Percentiles rank a stretch among this genome's conserved stretches.
Evolutionary conservation across 2,888 invertebrate genomes (phyloP).

Genomic region (Ryuthela nishihirai): DNA sequence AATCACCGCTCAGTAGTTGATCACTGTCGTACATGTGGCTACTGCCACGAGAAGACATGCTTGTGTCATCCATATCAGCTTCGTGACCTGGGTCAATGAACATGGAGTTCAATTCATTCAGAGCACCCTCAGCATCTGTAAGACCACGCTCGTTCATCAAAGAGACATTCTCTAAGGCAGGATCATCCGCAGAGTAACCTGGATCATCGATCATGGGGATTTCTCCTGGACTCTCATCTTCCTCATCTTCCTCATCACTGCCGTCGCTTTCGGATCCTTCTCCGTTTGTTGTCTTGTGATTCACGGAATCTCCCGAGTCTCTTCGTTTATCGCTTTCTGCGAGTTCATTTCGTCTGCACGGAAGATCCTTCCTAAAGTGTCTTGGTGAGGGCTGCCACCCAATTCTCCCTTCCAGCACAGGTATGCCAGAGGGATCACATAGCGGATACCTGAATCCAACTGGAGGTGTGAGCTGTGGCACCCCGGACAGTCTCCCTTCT

Average conservation of each 20-base stretch:
- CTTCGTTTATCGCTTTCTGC: conserved; percentile 46
- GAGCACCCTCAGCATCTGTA: conserved; percentile 80
- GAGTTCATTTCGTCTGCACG: conserved; percentile 44
- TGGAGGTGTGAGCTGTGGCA: conserved; percentile 3
- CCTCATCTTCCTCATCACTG: conserved; percentile 58
- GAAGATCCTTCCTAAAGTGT: too few species aligned
- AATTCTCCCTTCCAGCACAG: too few species aligned
- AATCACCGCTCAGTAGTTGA: conserved; percentile 71
- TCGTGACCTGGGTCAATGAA: conserved; percentile 51
- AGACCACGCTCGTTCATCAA: conserved; percentile 79
- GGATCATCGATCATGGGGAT: conserved; percentile 56
- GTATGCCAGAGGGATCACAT: too few species aligned
- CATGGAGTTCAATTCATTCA: conserved; percentile 70
- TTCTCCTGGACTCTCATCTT: conserved; percentile 50
- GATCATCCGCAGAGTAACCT: conserved; percentile 83
- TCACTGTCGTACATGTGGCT: conserved; percentile 74
- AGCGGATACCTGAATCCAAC: conserved; percentile 9
- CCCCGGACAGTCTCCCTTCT: not conserved
- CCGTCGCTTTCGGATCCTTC: conserved; percentile 49
- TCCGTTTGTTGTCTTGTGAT: not conserved
- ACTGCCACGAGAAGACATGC: conserved; percentile 76
- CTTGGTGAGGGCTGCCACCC: too few species aligned
- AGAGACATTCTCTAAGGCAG: conserved; percentile 77
- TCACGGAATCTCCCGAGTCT: not conserved
- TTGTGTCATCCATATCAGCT: conserved; percentile 64